These are phyloP conservation scores for Eupristina koningsbergeri DNA, from an alignment of 1,140 invertebrate genomes.

Conservation along the genomic window DNA sequence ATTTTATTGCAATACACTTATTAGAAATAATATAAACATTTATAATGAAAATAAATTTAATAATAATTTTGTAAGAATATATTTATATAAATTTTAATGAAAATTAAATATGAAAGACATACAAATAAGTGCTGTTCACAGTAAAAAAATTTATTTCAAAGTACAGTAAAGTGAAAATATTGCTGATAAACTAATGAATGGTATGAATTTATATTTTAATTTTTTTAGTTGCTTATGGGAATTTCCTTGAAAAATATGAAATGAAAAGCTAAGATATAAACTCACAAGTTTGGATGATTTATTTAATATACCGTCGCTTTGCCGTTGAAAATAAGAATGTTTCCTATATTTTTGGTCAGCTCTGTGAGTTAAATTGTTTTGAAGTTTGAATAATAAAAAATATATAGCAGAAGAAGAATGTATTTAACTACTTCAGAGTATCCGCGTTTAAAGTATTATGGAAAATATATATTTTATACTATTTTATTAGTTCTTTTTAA, in stretches of 20 bases:
- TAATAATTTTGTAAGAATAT: no score
- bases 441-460: neutral
- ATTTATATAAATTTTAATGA: no score
- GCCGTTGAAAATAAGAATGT: neutral
- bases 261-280: neutral
- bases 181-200: neutral
- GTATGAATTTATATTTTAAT: neutral
- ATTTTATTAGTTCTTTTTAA: neutral
- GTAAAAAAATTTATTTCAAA: neutral
- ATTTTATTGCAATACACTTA: no score
- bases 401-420: neutral
- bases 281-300: neutral
- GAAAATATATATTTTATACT: conserved; percentile 9
- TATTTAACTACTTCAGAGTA: neutral
- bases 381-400: conserved; percentile 11
- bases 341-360: conserved; percentile 7
- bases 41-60: no score
- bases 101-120: no score
- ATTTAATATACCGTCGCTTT: neutral
- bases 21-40: no score
- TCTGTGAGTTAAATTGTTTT: neutral
- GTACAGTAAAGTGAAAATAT: neutral
- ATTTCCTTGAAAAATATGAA: neutral
- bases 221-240: neutral
- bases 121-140: no score